Conservation (phyloP, 2,888 invertebrate species). For the Bhutanitis thaidina region DNA sequence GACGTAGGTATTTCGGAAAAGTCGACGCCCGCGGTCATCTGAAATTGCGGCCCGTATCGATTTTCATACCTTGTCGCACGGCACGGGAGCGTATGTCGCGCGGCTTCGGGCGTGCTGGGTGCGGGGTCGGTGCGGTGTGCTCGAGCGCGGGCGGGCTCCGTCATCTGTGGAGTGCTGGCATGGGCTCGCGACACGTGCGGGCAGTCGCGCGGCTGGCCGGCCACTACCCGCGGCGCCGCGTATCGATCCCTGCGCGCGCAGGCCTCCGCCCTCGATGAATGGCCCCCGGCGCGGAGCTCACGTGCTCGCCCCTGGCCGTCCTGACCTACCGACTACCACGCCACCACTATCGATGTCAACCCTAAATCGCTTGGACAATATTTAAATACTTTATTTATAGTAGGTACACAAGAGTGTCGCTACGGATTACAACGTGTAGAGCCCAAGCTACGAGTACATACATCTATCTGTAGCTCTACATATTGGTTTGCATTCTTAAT, state of each 20-base stretch:
- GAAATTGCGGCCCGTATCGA: constrained; percentile 57
- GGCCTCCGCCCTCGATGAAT: constrained; percentile 60
- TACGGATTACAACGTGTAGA: not conserved
- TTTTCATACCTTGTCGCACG: constrained; percentile 65
- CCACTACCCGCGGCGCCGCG: constrained; percentile 62
- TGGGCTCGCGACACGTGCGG: constrained; percentile 59
- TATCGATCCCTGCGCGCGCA: constrained; percentile 64
- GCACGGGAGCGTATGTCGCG: constrained; percentile 37
- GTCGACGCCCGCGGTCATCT: constrained; percentile 30
- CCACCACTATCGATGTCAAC: constrained; percentile 25
- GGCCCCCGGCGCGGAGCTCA: constrained; percentile 69
- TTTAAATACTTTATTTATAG: constrained; percentile 9
- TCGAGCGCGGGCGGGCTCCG: constrained; percentile 73
- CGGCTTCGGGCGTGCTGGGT: constrained; percentile 51
- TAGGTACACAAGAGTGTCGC: not conserved
- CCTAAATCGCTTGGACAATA: not conserved
- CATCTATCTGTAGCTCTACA: too few relatives aligned
- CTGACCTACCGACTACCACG: constrained; percentile 33
- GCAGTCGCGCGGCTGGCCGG: constrained; percentile 61
- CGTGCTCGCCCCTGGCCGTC: constrained; percentile 51
- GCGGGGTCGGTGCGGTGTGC: constrained; percentile 52
- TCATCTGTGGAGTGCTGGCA: constrained; percentile 76
- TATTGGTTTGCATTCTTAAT: too few relatives aligned
- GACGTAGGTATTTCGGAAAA: constrained; percentile 2
- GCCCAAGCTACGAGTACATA: too few relatives aligned